These are phyloP conservation scores for Mesorhabditis belari DNA, from an alignment of 2,888 invertebrate species.

Conservation along the genomic window DNA sequence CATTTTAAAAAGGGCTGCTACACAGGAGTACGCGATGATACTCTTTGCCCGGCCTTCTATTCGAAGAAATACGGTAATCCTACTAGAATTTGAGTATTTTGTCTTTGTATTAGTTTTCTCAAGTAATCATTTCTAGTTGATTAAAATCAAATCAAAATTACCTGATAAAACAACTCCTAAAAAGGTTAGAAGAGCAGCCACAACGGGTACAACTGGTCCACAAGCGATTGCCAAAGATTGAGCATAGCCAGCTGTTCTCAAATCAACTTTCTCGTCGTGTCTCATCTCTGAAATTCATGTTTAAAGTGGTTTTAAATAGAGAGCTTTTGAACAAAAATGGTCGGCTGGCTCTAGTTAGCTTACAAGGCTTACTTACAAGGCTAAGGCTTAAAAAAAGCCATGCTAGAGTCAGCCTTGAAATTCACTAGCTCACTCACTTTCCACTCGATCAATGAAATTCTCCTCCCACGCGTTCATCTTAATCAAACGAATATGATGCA, in stretches of 20 bases:
- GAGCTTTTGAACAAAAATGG: background rate
- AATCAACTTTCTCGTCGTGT: conserved; percentile 57
- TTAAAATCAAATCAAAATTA: too few species aligned
- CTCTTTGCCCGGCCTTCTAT: too few species aligned
- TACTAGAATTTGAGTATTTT: conserved; percentile 61
- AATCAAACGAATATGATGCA: conserved; percentile 62
- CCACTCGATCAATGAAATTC: conserved; percentile 59
- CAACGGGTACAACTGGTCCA: conserved; percentile 63
- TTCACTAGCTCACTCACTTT: conserved; percentile 25
- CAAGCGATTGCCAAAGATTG: conserved; percentile 63
- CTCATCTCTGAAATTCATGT: conserved; percentile 57
- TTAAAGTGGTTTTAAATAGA: background rate
- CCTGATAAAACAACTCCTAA: conserved; percentile 57
- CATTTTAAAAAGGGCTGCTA: too few species aligned
- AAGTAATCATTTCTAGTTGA: too few species aligned
- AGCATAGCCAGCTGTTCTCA: conserved; percentile 62
- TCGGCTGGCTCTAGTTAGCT: background rate
- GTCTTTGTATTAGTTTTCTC: background rate
- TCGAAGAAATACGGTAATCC: too few species aligned
- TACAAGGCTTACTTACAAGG: too few species aligned
- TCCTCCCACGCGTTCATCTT: conserved; percentile 67
- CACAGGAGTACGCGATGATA: too few species aligned
- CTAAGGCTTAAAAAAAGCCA: too few species aligned
- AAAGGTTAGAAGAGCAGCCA: conserved; percentile 63
- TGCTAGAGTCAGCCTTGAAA: too few species aligned